A percentile compares a stretch with the other conserved stretches of the same genome.
phyloP scores from a whole-genome alignment of 30 jellyfish, hydroid and myxozoan genomes.

The Pseudorhiza aurosa region DNA sequence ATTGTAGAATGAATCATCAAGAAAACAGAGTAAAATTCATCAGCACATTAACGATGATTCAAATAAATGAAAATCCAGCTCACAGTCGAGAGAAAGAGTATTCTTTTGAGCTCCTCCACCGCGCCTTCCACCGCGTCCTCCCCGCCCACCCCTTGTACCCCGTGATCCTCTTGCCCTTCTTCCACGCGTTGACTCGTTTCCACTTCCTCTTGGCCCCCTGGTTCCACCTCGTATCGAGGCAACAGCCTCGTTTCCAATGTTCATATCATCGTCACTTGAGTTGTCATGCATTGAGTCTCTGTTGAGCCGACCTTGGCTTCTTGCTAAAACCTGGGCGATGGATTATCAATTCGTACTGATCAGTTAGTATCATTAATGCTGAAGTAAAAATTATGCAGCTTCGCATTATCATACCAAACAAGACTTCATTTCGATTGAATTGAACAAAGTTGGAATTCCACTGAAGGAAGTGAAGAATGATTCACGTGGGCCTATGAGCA shows the following conservation, averaged over 20 bases:
- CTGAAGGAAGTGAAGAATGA: no score
- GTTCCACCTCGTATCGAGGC: conserved; percentile 32
- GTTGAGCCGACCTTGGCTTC: background rate
- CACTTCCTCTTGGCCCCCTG: conserved; percentile 54
- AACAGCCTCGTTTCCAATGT: background rate
- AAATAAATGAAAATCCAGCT: conserved; percentile 5
- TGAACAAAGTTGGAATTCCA: no score
- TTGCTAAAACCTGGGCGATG: conserved; percentile 52
- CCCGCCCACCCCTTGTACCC: conserved; percentile 3
- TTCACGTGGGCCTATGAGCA: no score
- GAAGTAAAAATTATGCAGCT: no score
- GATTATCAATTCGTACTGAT: no score
- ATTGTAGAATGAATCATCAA: no score
- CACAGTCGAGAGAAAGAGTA: conserved; percentile 57
- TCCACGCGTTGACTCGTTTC: background rate
- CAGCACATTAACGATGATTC: no score
- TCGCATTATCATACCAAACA: no score
- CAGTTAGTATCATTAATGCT: no score
- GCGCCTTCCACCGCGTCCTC: conserved; percentile 54
- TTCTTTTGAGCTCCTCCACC: conserved; percentile 43
- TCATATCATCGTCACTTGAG: conserved; percentile 49
- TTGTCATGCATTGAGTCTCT: background rate
- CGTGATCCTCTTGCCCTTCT: conserved; percentile 13
- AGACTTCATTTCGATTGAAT: no score
- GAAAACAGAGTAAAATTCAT: no score